These are phyloP conservation scores for Heterodera carotae DNA, from an alignment of 1,140 invertebrate species.

Conservation along the genomic window DNA sequence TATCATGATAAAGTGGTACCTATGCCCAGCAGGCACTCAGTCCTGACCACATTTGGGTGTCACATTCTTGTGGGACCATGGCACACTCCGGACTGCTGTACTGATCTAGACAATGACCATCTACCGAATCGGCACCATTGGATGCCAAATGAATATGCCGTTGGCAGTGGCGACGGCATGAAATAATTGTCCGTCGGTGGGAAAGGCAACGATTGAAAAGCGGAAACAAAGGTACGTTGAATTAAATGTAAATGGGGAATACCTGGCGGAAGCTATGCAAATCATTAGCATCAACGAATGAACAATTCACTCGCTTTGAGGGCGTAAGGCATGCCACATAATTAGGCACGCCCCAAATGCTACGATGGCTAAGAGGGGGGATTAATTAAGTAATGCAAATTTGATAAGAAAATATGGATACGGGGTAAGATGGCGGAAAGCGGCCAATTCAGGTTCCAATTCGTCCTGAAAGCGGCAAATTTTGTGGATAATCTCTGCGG, in stretches of 20 bases:
- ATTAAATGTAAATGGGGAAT: neutral
- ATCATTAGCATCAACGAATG: constrained; percentile 44
- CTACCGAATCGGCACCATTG: constrained; percentile 23
- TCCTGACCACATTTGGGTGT: constrained; percentile 52
- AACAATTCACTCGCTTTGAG: constrained; percentile 52
- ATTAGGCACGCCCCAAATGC: constrained; percentile 59
- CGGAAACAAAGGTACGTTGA: constrained; percentile 12
- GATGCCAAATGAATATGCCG: constrained; percentile 13
- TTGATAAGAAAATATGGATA: constrained; percentile 12
- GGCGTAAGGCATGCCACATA: constrained; percentile 59
- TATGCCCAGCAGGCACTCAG: too few species aligned
- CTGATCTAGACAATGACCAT: constrained; percentile 1
- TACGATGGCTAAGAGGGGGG: constrained; percentile 39
- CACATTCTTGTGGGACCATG: constrained; percentile 52
- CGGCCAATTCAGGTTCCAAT: constrained; percentile 34
- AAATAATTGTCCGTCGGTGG: constrained; percentile 39
- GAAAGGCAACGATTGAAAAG: constrained; percentile 21
- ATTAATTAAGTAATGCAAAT: neutral
- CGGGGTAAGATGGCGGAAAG: constrained; percentile 54
- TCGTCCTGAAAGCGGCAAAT: constrained; percentile 56
- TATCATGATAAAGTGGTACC: neutral
- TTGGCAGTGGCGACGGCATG: constrained; percentile 39
- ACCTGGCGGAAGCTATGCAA: constrained; percentile 12
- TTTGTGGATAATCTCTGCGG: constrained; percentile 48
- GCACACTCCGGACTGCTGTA: neutral